Percentiles rank a stretch among this genome's conserved stretches.
These are phyloP conservation scores for Apodemia duryi DNA, from an alignment of 2,888 invertebrate genomes.

Conservation along the genomic window DNA sequence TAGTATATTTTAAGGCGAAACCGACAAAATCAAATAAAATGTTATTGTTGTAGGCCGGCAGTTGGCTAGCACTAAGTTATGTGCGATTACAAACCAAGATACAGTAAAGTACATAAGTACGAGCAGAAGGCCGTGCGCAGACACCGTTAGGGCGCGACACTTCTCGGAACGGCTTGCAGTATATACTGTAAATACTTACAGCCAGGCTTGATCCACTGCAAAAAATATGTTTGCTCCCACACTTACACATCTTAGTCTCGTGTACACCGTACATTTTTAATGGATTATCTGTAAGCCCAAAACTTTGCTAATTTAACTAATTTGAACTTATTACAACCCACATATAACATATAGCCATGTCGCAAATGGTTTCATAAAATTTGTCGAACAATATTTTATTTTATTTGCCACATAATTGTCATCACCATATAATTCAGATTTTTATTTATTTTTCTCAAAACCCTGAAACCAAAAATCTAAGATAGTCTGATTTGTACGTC, in stretches of 20 bases:
- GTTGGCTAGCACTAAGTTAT: constrained; percentile 1
- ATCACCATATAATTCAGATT: too few relatives aligned
- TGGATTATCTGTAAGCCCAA: too few relatives aligned
- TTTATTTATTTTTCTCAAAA: too few relatives aligned
- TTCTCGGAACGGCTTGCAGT: constrained; percentile 40
- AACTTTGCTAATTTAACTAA: too few relatives aligned
- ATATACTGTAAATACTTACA: constrained; percentile 6
- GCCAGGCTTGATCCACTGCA: constrained; percentile 25
- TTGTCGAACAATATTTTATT: too few relatives aligned
- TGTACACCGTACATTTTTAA: too few relatives aligned
- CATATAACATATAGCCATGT: too few relatives aligned
- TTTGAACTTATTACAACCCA: too few relatives aligned
- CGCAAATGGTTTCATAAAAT: too few relatives aligned
- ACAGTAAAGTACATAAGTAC: constrained; percentile 19
- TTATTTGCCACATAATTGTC: too few relatives aligned
- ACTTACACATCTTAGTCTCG: constrained; percentile 27
- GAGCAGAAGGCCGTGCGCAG: constrained; percentile 14
- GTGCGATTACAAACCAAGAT: constrained; percentile 16
- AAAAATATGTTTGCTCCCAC: constrained; percentile 35
- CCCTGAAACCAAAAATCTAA: too few relatives aligned
- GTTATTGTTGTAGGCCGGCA: not conserved
- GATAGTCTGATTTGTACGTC: too few relatives aligned
- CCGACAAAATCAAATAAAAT: not conserved
- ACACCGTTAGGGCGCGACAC: constrained; percentile 39
- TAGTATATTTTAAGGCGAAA: not conserved